phyloP scores from a whole-genome alignment of 2,797 vertebrate genomes.

The Menidia menidia region DNA sequence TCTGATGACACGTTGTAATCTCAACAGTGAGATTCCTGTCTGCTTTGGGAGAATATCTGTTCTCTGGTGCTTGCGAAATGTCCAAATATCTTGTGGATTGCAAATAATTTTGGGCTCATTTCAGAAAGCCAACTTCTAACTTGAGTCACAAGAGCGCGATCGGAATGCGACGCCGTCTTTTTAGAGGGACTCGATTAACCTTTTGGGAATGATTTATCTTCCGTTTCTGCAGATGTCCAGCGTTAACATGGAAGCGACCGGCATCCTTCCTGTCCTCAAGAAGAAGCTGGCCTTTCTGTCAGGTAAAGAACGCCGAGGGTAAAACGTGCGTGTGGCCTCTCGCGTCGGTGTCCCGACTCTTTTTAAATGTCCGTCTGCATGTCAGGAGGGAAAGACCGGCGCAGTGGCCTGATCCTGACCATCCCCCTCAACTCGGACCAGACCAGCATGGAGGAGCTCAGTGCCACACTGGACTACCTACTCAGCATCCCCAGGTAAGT shows the following conservation, averaged over 20 bases:
- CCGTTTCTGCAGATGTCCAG: conserved; percentile 59
- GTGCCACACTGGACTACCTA: conserved; percentile 95
- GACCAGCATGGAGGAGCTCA: conserved; percentile 98
- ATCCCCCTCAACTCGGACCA: conserved; percentile 97
- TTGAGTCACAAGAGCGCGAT: too few relatives aligned
- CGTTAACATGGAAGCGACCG: conserved; percentile 90
- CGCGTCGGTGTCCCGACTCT: neutral
- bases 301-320: conserved; percentile 79
- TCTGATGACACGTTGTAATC: too few relatives aligned
- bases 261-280: conserved; percentile 92
- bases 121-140: too few relatives aligned
- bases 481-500: conserved; percentile 96
- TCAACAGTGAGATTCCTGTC: too few relatives aligned
- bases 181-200: neutral
- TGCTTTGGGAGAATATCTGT: too few relatives aligned
- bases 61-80: too few relatives aligned
- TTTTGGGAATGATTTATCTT: neutral
- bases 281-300: conserved; percentile 98
- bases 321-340: neutral
- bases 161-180: neutral
- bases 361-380: conserved; percentile 11
- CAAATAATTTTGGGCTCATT: neutral
- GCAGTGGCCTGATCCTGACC: conserved; percentile 97
- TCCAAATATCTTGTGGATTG: neutral
- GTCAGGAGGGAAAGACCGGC: conserved; percentile 95